phyloP scores from a whole-genome alignment of 2,113 vertebrate genomes.

The Eulemur rufifrons region DNA sequence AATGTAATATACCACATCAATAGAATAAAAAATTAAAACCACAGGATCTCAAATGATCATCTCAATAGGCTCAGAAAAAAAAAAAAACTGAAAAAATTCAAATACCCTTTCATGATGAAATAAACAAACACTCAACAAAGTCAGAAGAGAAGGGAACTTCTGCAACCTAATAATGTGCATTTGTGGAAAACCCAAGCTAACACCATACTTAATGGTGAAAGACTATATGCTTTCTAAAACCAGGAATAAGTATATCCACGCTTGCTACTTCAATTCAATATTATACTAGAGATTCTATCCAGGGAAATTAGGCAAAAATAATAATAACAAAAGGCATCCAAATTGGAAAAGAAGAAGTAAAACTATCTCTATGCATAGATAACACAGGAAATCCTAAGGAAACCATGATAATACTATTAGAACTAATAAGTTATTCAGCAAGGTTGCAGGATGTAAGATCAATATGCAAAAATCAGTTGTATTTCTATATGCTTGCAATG shows the following conservation, averaged over 20 bases:
- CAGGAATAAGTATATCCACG: not conserved
- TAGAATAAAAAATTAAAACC: conserved; percentile 19
- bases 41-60: not conserved
- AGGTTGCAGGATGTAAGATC: not conserved
- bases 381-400: not conserved
- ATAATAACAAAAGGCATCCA: not conserved
- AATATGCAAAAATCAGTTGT: not conserved
- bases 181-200: not conserved
- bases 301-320: not conserved
- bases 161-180: not conserved
- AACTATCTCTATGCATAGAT: not conserved
- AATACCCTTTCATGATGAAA: not conserved
- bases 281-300: not conserved
- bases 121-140: not conserved
- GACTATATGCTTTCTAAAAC: not conserved
- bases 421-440: not conserved
- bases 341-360: not conserved
- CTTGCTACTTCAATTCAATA: not conserved
- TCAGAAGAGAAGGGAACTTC: not conserved
- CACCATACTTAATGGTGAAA: not conserved
- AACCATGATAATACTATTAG: not conserved
- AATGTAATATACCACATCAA: not conserved
- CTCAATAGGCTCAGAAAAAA: not conserved
- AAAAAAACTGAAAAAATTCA: not conserved
- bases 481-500: not conserved